phyloP scores from a whole-genome alignment of 2,888 invertebrate species.

The Odontocolon sp. region DNA sequence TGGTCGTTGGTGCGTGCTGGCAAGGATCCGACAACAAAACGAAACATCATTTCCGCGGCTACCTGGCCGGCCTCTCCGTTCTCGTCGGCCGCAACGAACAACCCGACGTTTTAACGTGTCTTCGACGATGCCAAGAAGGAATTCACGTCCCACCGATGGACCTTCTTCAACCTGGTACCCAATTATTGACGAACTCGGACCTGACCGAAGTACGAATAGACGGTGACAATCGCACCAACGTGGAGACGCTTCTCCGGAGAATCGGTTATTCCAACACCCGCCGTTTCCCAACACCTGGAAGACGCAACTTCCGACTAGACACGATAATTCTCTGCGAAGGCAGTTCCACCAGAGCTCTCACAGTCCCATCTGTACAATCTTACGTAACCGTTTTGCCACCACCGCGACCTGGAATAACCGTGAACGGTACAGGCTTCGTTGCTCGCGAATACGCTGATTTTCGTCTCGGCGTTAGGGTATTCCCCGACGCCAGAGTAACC shows the following conservation, averaged over 20 bases:
- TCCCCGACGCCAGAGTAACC: constrained; percentile 91
- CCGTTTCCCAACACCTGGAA: constrained; percentile 96
- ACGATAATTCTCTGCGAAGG: constrained; percentile 90
- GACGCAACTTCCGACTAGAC: constrained; percentile 91
- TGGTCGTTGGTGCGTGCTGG: constrained; percentile 99
- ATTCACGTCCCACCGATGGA: constrained; percentile 87
- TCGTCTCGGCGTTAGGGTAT: constrained; percentile 92
- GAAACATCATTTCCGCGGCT: constrained; percentile 95
- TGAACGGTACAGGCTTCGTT: constrained; percentile 91
- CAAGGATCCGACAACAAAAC: constrained; percentile 96
- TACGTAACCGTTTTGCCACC: constrained; percentile 94
- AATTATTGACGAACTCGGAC: constrained; percentile 88
- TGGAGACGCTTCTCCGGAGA: constrained; percentile 92
- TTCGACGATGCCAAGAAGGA: constrained; percentile 90
- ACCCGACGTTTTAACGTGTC: constrained; percentile 87
- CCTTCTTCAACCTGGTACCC: constrained; percentile 89
- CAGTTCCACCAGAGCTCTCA: constrained; percentile 88
- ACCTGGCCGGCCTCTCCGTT: constrained; percentile 92
- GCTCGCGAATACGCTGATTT: constrained; percentile 94
- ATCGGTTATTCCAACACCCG: constrained; percentile 96
- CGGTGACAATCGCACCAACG: constrained; percentile 94
- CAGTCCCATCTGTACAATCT: constrained; percentile 89
- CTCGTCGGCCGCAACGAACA: constrained; percentile 89
- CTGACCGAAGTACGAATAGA: constrained; percentile 95
- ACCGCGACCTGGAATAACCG: constrained; percentile 91